Base-by-base conservation (phyloP, 53 echinoderm and acorn worm genomes). In the Holothuria scabra region DNA sequence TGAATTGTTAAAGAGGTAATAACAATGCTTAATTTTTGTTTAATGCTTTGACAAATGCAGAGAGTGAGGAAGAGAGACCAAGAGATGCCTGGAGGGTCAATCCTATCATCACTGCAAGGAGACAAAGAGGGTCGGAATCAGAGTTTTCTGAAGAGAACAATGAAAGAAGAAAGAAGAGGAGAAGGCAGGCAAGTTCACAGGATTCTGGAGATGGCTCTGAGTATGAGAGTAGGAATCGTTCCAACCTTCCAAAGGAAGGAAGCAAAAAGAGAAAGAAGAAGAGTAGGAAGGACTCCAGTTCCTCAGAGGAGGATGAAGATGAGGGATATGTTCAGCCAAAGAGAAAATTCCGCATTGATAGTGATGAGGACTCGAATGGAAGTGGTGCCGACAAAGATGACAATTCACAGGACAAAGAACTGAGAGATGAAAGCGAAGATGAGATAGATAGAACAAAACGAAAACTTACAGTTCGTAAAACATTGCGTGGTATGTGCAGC, bases 281-380 rank as follows among this genome's bases (percentile, higher is more conserved):
- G 28, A 22, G 49, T 25, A 80, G 65, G 56, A 7, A 28, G 16
- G n/a, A 48, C 30, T 78, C 60, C 6, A 81, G 65, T 67, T 74
- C 86, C 21, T 60, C 44, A 1, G 81, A 70, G 66, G 86, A 74
- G 1, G 49, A 81, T 20, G 89, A 75, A 56, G 86, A 81, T 61
- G 85, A 85, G 60, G 83, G 78, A 19, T 89, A 79, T 67, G 79
- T 84, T 44, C 89, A 89, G 55, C 84, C 88, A 22, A 93, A 91
- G 61, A 84, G 95, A 46, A 95, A 95, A 70, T 95, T 95, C 75
- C 87, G 91, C 16, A 88, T 95, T 60, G 89, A 91, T 61, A 95
- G 95, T 48, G 95, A 95, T 37, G 90, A n/a, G n/a, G n/a, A 91
- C 9, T 91, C 91, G 8, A 91, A 91, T 10, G 88, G 88, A 6